Evolutionary conservation across 1,140 invertebrate species (phyloP).

Genomic region (Brachionus koreanus): DNA sequence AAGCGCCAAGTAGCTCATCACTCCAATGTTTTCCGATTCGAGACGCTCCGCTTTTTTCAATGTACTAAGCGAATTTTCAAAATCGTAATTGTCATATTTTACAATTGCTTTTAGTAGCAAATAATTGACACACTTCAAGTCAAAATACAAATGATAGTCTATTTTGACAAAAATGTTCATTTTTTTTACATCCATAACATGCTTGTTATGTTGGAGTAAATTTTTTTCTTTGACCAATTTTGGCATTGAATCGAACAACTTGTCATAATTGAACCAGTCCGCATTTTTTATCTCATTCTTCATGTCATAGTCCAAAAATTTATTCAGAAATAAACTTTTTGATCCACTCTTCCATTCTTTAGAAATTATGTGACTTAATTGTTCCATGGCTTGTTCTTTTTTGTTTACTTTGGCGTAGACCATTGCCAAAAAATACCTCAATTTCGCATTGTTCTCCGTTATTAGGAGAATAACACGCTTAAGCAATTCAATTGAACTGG

Average conservation of each 20-base stretch:
- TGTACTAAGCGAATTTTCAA: not conserved
- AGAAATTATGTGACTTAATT: not conserved
- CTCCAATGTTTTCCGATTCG: not conserved
- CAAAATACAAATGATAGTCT: constrained; percentile 26
- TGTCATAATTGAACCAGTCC: not conserved
- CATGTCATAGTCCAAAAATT: not conserved
- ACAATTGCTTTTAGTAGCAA: constrained; percentile 9
- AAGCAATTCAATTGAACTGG: not conserved
- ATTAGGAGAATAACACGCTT: not conserved
- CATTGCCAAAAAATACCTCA: constrained; percentile 7
- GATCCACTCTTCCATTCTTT: not conserved
- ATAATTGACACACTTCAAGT: constrained; percentile 28
- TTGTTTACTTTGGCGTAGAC: not conserved
- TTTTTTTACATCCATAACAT: constrained; percentile 1
- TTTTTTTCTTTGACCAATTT: constrained; percentile 26
- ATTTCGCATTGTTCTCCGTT: not conserved
- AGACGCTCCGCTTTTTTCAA: constrained; percentile 24
- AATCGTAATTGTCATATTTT: constrained; percentile 8
- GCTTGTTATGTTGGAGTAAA: not conserved
- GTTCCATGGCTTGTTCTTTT: not conserved
- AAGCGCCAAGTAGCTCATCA: not conserved
- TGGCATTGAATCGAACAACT: constrained; percentile 6
- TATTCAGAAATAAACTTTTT: not conserved
- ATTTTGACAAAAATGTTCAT: not conserved
- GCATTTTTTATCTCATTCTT: not conserved